Evolutionary conservation across 2,797 vertebrate genomes (phyloP).

Genomic region (Sebastes dallii): DNA sequence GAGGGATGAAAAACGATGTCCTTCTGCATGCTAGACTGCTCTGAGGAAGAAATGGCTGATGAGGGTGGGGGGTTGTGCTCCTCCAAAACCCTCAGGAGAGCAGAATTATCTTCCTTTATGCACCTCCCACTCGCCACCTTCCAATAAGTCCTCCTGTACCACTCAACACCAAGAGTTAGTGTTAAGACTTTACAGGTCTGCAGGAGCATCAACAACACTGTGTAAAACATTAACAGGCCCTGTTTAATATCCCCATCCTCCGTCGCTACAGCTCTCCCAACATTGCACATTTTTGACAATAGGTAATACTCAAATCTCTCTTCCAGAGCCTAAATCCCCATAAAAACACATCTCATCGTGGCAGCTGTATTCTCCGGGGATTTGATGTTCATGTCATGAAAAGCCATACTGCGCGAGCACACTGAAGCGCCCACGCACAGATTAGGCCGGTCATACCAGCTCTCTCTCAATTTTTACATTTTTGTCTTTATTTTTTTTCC

Average conservation of each 20-base stretch:
- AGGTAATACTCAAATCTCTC: constrained; percentile 73
- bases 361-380: constrained; percentile 74
- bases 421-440: constrained; percentile 69
- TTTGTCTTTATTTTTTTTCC: constrained; percentile 4
- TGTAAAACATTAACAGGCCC: constrained; percentile 77
- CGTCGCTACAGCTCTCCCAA: constrained; percentile 40
- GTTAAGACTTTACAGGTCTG: constrained; percentile 64
- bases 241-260: constrained; percentile 66
- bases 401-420: constrained; percentile 61
- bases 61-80: neutral
- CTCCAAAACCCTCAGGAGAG: constrained; percentile 30
- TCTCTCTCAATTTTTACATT: constrained; percentile 50
- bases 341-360: constrained; percentile 71
- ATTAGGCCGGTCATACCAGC: constrained; percentile 72
- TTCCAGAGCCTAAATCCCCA: constrained; percentile 75
- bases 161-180: constrained; percentile 56
- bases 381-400: constrained; percentile 76
- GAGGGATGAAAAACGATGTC: constrained; percentile 54
- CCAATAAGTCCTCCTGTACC: constrained; percentile 35
- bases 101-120: constrained; percentile 46
- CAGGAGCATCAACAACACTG: constrained; percentile 63
- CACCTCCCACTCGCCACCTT: constrained; percentile 56
- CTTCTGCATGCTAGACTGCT: constrained; percentile 55
- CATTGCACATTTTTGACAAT: constrained; percentile 71
- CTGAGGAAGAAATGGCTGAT: constrained; percentile 37